Percentiles rank a stretch among this genome's conserved stretches.
Evolutionary conservation across 2,113 vertebrate species (phyloP).

Genomic region (Rhadina sibilatrix): DNA sequence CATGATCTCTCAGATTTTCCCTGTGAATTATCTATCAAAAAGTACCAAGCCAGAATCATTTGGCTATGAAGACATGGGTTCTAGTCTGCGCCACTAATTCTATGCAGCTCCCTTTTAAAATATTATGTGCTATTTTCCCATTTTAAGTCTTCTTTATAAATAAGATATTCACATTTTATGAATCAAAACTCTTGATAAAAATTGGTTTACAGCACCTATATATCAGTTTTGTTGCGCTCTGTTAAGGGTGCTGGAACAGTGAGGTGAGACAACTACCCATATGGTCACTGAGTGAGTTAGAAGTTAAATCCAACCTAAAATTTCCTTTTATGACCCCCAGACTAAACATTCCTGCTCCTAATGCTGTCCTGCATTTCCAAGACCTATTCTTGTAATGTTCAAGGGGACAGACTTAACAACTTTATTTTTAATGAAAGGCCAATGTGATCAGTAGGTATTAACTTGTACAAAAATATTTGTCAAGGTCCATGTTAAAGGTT

Average conservation of each 20-base stretch:
- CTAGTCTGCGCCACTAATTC: not conserved
- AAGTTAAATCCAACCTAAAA: not conserved
- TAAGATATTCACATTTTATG: not conserved
- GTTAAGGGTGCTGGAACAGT: not conserved
- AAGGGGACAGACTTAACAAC: not conserved
- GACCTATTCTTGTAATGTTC: not conserved
- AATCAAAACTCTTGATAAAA: not conserved
- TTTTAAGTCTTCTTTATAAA: not conserved
- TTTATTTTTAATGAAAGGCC: not conserved
- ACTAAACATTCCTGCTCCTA: not conserved
- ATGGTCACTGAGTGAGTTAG: not conserved
- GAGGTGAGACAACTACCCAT: not conserved
- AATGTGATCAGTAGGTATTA: not conserved
- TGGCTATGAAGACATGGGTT: not conserved
- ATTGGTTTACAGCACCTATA: not conserved
- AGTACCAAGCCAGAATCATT: not conserved
- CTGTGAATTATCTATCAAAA: not conserved
- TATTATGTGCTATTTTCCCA: not conserved
- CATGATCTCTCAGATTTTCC: not conserved
- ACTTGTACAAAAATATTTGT: not conserved
- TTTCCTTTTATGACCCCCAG: not conserved
- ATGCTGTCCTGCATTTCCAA: not conserved
- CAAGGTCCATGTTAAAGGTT: not conserved
- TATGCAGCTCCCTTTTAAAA: not conserved
- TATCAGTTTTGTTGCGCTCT: not conserved